Base-by-base conservation (phyloP, 2,797 vertebrate genomes). In the Vireo griseus region DNA sequence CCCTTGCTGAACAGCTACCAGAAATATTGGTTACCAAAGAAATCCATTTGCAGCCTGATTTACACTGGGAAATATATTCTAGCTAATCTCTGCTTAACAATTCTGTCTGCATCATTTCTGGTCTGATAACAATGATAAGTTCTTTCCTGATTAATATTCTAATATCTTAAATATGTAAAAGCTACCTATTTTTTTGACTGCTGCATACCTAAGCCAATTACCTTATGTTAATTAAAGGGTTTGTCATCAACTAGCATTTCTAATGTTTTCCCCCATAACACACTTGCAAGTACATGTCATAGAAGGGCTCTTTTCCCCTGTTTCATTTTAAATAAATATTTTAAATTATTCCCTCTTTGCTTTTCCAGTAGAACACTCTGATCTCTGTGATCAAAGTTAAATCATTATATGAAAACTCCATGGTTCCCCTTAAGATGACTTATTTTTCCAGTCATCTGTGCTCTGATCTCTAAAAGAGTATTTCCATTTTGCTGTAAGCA, bases 91-190 rank as follows among this genome's bases (percentile, higher is more conserved):
- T 81, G 35, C 93, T 97, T 96, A 89, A 96, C 94, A 94, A 90
- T 96, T 98, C 92, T 95, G 69, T 88, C 92, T 95, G 71, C 73
- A 90, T 94, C 25, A 25, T 79, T 77, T 92, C 91, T 95, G 67
- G 48, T 71, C 79, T 95, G 76, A 91, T 92, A 97, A 91, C 92
- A 93, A 89, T 88, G 87, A 94, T 95, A 90, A 95, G 52, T 59
- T 96, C 42, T 89, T 93, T 14, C 44, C 52, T 92, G 69, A 96
- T 96, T 94, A 95, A 94, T 96, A 97, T 94, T 97, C 58, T 67
- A 95, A 61, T 59, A 72, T 91, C 44, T 97, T 97, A 97, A 97
- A 97, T 97, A 97, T 92, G 95, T 95, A 95, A 97, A 97, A 95
- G 58, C 31, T 69, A 94, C 74, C 61, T 96, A 85, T 94, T 96